A percentile compares a stretch with the other conserved stretches of the same genome.
Evolutionary conservation across 2,797 vertebrate genomes (phyloP).

Genomic region (Leptatherina wallacei): DNA sequence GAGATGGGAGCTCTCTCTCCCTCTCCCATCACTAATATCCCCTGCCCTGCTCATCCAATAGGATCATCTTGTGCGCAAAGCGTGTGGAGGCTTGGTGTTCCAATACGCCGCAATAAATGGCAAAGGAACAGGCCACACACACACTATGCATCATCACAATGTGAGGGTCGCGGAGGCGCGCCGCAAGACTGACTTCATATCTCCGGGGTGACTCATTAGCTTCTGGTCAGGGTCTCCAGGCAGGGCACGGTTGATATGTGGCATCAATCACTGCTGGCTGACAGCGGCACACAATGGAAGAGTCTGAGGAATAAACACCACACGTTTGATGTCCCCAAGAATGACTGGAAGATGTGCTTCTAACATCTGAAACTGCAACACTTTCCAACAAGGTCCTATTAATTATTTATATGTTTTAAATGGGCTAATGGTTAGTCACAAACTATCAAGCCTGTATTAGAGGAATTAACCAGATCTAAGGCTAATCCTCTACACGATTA

Average conservation of each 20-base stretch:
- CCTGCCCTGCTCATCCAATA: conserved; percentile 66
- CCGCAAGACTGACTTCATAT: conserved; percentile 21
- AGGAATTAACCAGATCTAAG: no score
- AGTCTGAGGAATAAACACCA: conserved; percentile 1
- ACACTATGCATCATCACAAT: conserved; percentile 23
- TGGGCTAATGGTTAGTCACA: neutral
- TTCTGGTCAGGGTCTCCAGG: conserved; percentile 29
- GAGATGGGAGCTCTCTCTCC: conserved; percentile 40
- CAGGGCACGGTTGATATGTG: conserved; percentile 11
- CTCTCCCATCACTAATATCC: conserved; percentile 42
- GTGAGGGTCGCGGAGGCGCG: conserved; percentile 42
- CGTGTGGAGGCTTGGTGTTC: conserved; percentile 43
- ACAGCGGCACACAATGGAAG: conserved; percentile 15
- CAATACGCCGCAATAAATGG: conserved; percentile 36
- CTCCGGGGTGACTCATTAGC: conserved; percentile 30
- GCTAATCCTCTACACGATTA: no score
- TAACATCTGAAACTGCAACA: neutral
- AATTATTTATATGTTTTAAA: neutral
- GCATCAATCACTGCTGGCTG: conserved; percentile 50
- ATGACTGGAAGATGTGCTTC: conserved; percentile 11
- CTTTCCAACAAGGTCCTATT: neutral
- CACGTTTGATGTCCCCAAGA: neutral
- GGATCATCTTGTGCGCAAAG: conserved; percentile 59
- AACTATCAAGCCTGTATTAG: no score
- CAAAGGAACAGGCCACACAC: conserved; percentile 21